phyloP scores from a whole-genome alignment of 2,797 vertebrate genomes.

The Rhabdophis nuchalis region DNA sequence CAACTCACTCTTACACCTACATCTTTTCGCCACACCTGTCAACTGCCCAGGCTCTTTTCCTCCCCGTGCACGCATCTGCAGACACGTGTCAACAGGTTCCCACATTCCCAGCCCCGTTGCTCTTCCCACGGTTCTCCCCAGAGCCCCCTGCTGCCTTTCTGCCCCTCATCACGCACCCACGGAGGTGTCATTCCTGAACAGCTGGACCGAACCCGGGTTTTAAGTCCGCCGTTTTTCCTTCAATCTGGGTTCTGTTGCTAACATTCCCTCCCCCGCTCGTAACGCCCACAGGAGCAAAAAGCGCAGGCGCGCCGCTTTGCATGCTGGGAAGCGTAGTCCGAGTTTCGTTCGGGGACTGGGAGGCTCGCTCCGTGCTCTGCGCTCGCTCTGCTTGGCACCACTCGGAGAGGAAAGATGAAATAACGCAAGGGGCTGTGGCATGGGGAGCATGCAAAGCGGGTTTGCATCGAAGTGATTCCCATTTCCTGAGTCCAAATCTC shows the following conservation, averaged over 20 bases:
- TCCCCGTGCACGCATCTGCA: background rate
- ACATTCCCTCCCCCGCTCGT: background rate
- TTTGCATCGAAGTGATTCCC: background rate
- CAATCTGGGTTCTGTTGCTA: background rate
- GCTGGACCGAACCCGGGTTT: background rate
- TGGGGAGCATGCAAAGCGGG: no score
- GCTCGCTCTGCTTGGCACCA: background rate
- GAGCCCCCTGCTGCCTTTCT: background rate
- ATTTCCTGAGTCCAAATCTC: background rate
- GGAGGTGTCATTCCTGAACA: slow-evolving; percentile 21
- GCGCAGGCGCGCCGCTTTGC: background rate
- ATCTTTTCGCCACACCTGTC: no score
- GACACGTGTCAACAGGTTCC: background rate
- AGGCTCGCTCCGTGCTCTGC: background rate
- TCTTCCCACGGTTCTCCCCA: background rate
- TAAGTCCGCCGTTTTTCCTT: background rate
- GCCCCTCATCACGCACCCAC: background rate
- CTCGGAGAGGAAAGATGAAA: no score
- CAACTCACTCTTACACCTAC: background rate
- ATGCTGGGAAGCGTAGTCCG: slow-evolving; percentile 3
- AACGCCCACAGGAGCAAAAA: background rate
- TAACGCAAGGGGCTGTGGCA: background rate
- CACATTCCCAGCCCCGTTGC: background rate
- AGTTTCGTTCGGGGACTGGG: background rate
- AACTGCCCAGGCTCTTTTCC: background rate